Evolutionary conservation across 2,888 invertebrate species (phyloP), one percentile per base, ranked within the genome.

Genomic region (Rhogogaster chlorosoma): DNA sequence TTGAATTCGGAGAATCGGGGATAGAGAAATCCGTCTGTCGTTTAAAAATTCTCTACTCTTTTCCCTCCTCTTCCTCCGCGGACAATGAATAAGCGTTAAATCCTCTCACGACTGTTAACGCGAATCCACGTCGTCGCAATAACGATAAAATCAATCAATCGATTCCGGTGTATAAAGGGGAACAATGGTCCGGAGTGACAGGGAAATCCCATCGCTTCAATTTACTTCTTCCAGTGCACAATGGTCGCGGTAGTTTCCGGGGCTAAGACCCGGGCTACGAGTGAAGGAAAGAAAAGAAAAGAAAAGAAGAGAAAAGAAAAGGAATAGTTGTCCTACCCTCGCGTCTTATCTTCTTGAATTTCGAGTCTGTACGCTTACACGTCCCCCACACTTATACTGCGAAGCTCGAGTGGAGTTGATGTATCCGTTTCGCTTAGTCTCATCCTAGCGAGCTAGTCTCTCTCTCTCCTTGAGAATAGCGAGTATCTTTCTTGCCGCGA

Each of bases 71-170:
- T 49, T 9, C 10, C 49, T 49, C 2, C 26, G 9, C 10, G 26
- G n/a, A 61, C 61, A 26, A 3, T 0, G 6, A 6, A 18, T 49
- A 61, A 61, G 61, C 61, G 61, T 61, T 61, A 61, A 61, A 61
- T 61, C 61, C 61, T 61, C 22, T 61, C 22, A 26, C 61, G 61
- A 61, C 61, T 61, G 61, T 61, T 61, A 61, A 61, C 61, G 61
- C 61, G 61, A 26, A 26, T 61, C 61, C 61, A 61, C 61, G 61
- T 61, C 61, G 61, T 61, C 61, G 49, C 77, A 77, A 77, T 45
- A 29, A 49, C 77, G 77, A 77, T 77, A 42, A 49, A 77, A 77
- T 77, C 77, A 49, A 77, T 77, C 77, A 49, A 49, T 49, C 77
- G 71, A 71, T 71, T 67, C 29, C 67, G 26, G 29, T 32, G 0